A percentile compares a stretch with the other conserved stretches of the same genome.
These are phyloP conservation scores for Cavia aperea DNA, from an alignment of 2,113 vertebrate species.

Conservation along the genomic window DNA sequence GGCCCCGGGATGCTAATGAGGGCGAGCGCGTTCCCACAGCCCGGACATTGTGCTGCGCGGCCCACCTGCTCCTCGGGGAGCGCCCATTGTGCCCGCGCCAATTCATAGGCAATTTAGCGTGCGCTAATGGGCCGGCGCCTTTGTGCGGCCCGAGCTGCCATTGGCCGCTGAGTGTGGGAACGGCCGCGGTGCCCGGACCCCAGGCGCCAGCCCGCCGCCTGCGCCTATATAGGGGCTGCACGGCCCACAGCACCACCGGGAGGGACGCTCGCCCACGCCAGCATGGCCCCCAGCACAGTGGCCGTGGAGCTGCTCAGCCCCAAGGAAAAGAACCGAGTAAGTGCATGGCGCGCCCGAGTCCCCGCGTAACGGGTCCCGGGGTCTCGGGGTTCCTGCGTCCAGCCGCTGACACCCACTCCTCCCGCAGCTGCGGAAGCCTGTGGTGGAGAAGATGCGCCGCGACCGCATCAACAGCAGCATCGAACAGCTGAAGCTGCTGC, in stretches of 20 bases:
- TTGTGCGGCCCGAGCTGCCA: slow-evolving; percentile 75
- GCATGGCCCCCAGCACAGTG: slow-evolving; percentile 69
- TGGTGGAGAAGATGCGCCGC: slow-evolving; percentile 83
- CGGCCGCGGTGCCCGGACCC: slow-evolving; percentile 69
- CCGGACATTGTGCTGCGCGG: slow-evolving; percentile 74
- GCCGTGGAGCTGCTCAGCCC: slow-evolving; percentile 64
- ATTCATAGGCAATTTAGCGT: slow-evolving; percentile 81
- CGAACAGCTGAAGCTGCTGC: slow-evolving; percentile 82
- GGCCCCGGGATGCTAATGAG: slow-evolving; percentile 74
- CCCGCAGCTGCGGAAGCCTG: slow-evolving; percentile 82
- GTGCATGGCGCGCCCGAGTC: slow-evolving; percentile 41
- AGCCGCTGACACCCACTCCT: slow-evolving; percentile 34
- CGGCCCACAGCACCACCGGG: background rate
- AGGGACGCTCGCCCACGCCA: slow-evolving; percentile 24
- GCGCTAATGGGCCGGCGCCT: slow-evolving; percentile 79
- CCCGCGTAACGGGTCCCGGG: background rate
- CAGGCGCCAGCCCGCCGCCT: slow-evolving; percentile 72
- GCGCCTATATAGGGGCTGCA: slow-evolving; percentile 69
- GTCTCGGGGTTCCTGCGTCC: background rate
- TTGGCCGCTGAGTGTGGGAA: slow-evolving; percentile 84
- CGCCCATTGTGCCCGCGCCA: slow-evolving; percentile 80
- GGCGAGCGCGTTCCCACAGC: slow-evolving; percentile 79
- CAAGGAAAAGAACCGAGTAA: slow-evolving; percentile 76
- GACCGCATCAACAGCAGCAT: slow-evolving; percentile 89
- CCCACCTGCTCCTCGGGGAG: slow-evolving; percentile 84